Evolutionary conservation across 2,113 vertebrate genomes (phyloP).

Genomic region (Centrocercus urophasianus): DNA sequence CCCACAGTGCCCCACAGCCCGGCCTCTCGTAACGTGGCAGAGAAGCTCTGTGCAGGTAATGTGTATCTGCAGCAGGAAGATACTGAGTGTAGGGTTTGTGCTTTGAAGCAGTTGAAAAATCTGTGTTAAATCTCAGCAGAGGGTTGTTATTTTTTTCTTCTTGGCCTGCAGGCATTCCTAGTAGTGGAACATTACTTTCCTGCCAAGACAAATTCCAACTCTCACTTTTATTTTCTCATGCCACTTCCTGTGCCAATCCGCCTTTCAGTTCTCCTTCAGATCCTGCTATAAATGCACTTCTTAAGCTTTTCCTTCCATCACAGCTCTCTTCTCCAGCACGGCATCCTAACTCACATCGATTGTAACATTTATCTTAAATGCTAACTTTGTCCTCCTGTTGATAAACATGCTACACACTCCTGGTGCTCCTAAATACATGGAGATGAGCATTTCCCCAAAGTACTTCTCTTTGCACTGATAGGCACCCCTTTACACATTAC

Average conservation of each 20-base stretch:
- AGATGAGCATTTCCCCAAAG: not conserved
- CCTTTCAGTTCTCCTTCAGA: conserved; percentile 43
- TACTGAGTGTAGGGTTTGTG: not conserved
- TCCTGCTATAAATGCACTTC: conserved; percentile 20
- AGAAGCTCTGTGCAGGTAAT: not conserved
- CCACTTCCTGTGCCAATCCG: conserved; percentile 53
- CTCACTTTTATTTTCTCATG: conserved; percentile 69
- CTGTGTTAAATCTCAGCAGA: conserved; percentile 27
- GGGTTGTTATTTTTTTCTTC: not conserved
- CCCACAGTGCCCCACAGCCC: not conserved
- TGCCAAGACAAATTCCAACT: conserved; percentile 69
- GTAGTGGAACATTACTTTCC: conserved; percentile 59
- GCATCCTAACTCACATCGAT: rapidly evolving
- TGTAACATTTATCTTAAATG: not conserved
- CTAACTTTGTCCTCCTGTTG: not conserved
- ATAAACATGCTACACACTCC: not conserved
- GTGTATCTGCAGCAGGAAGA: not conserved
- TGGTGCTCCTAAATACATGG: not conserved
- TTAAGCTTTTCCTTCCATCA: conserved; percentile 17
- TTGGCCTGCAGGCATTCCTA: conserved; percentile 59
- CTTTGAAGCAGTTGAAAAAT: conserved; percentile 28
- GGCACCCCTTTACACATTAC: not conserved
- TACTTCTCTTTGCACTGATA: not conserved
- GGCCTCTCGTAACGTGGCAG: not conserved
- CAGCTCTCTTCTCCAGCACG: not conserved